Conservation (phyloP, 2,113 vertebrate genomes). For the Damaliscus lunatus region DNA sequence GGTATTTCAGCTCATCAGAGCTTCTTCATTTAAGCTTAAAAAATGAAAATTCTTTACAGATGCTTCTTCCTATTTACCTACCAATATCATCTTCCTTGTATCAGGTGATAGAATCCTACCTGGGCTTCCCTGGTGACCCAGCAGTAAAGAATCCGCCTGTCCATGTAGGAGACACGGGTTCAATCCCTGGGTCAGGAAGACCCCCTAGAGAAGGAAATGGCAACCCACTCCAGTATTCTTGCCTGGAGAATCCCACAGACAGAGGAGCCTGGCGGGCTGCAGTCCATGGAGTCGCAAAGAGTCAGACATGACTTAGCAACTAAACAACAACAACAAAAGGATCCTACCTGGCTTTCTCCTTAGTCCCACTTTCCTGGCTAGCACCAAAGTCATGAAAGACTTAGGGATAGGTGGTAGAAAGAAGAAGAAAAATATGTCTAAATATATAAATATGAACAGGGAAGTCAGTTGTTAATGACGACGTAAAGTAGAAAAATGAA, state of each 20-base stretch:
- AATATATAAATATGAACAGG: neutral
- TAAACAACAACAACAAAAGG: neutral
- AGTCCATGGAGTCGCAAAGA: neutral
- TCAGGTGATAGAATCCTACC: neutral
- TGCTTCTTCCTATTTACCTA: neutral
- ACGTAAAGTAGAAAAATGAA: neutral
- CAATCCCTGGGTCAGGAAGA: neutral
- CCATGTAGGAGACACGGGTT: neutral
- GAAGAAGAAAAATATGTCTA: neutral
- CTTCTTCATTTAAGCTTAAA: neutral
- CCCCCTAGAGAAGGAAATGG: neutral
- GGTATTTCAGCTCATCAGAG: neutral
- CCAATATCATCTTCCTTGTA: neutral
- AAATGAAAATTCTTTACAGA: neutral
- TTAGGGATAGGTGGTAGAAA: neutral
- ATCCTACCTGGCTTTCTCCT: neutral
- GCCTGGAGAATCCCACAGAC: neutral
- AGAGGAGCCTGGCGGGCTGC: neutral
- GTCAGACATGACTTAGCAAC: neutral
- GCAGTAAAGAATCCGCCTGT: neutral
- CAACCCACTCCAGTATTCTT: neutral
- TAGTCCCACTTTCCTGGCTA: neutral
- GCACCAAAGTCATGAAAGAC: neutral
- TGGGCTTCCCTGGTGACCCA: neutral
- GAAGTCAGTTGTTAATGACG: neutral